Evolutionary conservation across 2,113 vertebrate species (phyloP).

Genomic region (Tapirus terrestris): DNA sequence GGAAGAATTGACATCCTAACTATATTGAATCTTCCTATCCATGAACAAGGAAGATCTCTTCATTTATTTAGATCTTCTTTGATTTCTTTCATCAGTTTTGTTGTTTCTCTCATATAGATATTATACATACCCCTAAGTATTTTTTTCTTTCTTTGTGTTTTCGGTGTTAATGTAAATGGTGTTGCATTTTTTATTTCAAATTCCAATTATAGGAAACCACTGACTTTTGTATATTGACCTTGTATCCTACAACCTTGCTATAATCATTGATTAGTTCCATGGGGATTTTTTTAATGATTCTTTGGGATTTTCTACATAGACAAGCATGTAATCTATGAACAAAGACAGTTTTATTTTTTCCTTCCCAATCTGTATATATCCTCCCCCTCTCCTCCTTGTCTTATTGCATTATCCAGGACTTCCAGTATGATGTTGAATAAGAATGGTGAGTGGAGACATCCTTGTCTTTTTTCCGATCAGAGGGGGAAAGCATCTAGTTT

Average conservation of each 20-base stretch:
- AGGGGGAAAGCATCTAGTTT: background rate
- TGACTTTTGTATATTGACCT: background rate
- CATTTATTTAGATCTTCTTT: background rate
- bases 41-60: background rate
- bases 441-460: background rate
- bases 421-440: background rate
- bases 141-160: background rate
- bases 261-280: background rate
- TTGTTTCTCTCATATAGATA: background rate
- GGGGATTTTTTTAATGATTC: background rate
- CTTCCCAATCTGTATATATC: background rate
- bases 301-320: background rate
- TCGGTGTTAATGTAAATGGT: background rate
- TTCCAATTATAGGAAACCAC: background rate
- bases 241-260: background rate
- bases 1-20: background rate
- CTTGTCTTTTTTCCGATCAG: background rate
- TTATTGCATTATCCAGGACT: background rate
- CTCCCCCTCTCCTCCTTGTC: background rate
- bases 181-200: slow-evolving; percentile 6
- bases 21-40: background rate
- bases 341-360: background rate
- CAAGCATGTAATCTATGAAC: background rate
- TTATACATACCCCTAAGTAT: background rate
- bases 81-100: background rate